Evolutionary conservation across 2,888 invertebrate genomes (phyloP).

Genomic region (Monochamus alternatus): DNA sequence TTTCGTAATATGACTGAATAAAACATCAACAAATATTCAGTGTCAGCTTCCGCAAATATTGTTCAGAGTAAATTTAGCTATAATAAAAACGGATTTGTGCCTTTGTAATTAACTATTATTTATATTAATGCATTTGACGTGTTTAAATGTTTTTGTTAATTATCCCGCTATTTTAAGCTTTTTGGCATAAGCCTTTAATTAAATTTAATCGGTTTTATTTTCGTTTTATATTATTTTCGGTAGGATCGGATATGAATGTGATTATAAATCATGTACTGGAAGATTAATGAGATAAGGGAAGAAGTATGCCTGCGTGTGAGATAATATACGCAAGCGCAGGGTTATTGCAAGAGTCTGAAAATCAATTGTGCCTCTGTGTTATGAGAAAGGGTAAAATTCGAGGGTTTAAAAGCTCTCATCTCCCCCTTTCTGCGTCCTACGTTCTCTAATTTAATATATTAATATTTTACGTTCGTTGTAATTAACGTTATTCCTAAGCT

Average conservation of each 20-base stretch:
- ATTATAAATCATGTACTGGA: neutral
- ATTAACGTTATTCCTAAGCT: conserved; percentile 5
- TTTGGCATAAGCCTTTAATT: neutral
- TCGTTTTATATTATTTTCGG: neutral
- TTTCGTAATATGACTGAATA: neutral
- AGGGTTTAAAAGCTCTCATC: conserved; percentile 26
- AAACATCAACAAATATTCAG: neutral
- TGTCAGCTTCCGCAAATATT: neutral
- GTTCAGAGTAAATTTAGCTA: neutral
- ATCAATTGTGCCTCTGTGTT: conserved; percentile 53
- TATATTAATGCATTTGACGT: neutral
- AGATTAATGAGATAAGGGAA: conserved; percentile 22
- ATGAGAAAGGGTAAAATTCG: conserved; percentile 38
- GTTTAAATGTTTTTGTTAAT: neutral
- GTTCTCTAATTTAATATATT: conserved; percentile 29
- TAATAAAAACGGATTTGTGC: neutral
- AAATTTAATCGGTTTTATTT: neutral
- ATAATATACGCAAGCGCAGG: conserved; percentile 58
- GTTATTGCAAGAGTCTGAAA: conserved; percentile 57
- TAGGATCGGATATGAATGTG: neutral
- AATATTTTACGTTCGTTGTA: conserved; percentile 18
- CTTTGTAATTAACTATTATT: neutral
- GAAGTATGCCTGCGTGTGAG: conserved; percentile 44
- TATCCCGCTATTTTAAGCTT: neutral
- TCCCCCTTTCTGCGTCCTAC: conserved; percentile 21